phyloP scores from a whole-genome alignment of 2,888 invertebrate genomes.

The Clostera curtula region DNA sequence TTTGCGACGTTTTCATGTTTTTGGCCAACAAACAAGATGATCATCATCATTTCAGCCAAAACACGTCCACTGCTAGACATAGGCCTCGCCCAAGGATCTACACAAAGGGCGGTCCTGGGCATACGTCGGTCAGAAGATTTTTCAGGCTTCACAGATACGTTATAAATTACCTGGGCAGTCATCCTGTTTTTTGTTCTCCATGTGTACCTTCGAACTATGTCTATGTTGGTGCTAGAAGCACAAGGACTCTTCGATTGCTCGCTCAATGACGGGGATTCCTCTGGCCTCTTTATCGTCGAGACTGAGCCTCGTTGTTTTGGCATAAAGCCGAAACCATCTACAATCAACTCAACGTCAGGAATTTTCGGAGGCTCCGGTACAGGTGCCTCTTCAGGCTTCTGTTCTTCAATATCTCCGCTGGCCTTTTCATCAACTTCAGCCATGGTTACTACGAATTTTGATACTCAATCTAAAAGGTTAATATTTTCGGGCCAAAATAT shows the following conservation, averaged over 20 bases:
- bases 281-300: background rate
- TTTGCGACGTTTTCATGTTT: too few relatives aligned
- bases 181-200: constrained; percentile 80
- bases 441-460: constrained; percentile 40
- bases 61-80: too few relatives aligned
- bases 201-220: constrained; percentile 76
- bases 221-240: constrained; percentile 55
- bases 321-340: constrained; percentile 71
- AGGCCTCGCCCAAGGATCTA: too few relatives aligned
- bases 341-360: constrained; percentile 54
- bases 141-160: background rate
- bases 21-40: too few relatives aligned
- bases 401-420: constrained; percentile 34
- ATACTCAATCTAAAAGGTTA: constrained; percentile 7
- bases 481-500: constrained; percentile 2
- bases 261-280: constrained; percentile 19
- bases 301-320: constrained; percentile 21
- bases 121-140: background rate
- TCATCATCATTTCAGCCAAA: too few relatives aligned
- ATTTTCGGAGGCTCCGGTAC: constrained; percentile 33
- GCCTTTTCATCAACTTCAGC: constrained; percentile 30
- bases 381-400: constrained; percentile 17
- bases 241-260: constrained; percentile 38
- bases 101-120: too few relatives aligned
- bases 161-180: constrained; percentile 68